Evolutionary conservation across 1,140 invertebrate genomes (phyloP).

Genomic region (Manduca sexta): DNA sequence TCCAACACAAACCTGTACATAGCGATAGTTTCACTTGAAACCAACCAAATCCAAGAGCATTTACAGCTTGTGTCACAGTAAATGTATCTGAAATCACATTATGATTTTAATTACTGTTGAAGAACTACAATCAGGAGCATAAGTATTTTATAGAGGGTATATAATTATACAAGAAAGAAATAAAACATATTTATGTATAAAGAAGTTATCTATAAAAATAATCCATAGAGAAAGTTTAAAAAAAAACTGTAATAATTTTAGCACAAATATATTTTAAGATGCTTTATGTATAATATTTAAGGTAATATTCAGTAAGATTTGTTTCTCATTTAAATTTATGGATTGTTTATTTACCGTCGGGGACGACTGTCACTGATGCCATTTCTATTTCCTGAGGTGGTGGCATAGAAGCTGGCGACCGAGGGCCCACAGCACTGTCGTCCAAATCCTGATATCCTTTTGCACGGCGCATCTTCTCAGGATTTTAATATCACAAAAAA

Average conservation of each 20-base stretch:
- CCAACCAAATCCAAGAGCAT: slow-evolving; percentile 95
- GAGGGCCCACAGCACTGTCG: slow-evolving; percentile 45
- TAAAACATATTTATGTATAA: too few relatives aligned
- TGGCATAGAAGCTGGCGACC: slow-evolving; percentile 47
- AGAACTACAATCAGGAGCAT: too few relatives aligned
- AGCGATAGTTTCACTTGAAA: slow-evolving; percentile 94
- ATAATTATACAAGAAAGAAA: too few relatives aligned
- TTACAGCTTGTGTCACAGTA: slow-evolving; percentile 96
- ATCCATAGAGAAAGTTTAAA: too few relatives aligned
- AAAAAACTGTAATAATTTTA: too few relatives aligned
- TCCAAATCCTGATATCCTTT: slow-evolving; percentile 71
- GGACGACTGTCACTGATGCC: slow-evolving; percentile 85
- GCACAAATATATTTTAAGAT: too few relatives aligned
- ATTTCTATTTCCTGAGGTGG: slow-evolving; percentile 81
- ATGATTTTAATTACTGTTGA: too few relatives aligned
- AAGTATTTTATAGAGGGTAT: too few relatives aligned
- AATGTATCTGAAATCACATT: slow-evolving; percentile 88
- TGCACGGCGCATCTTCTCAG: slow-evolving; percentile 46
- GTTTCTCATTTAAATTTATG: background rate
- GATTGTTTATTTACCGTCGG: slow-evolving; percentile 78
- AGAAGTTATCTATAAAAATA: too few relatives aligned
- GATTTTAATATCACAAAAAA: slow-evolving; percentile 4
- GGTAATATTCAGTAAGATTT: too few relatives aligned
- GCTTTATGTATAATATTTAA: too few relatives aligned
- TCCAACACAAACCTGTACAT: slow-evolving; percentile 92